Conservation (phyloP, 2,113 vertebrate species). For the Cephalopterus ornatus region DNA sequence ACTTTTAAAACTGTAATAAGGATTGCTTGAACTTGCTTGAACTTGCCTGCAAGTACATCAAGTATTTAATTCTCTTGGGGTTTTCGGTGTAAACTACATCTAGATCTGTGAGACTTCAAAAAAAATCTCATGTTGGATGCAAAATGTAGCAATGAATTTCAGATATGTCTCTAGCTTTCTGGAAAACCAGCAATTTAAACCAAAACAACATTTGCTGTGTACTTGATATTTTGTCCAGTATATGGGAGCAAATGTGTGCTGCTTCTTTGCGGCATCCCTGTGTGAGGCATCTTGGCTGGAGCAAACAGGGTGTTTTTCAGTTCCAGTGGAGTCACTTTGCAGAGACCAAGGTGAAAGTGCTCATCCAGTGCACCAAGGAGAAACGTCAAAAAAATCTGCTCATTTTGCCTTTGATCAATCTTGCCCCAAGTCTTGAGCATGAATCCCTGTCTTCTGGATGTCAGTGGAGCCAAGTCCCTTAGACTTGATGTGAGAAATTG, state of each 20-base stretch:
- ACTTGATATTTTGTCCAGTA: neutral
- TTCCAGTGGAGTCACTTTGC: neutral
- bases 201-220: neutral
- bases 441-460: neutral
- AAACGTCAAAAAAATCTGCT: neutral
- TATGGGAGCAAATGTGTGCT: neutral
- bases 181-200: neutral
- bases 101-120: neutral
- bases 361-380: neutral
- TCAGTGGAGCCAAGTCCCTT: neutral
- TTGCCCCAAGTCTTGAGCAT: neutral
- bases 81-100: neutral
- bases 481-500: neutral
- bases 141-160: neutral
- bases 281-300: neutral
- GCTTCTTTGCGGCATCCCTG: neutral
- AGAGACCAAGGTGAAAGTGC: neutral
- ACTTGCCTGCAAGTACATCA: neutral
- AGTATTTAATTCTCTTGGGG: neutral
- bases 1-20: neutral
- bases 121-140: neutral
- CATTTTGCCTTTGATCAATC: neutral
- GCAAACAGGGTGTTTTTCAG: accelerated
- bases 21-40: neutral
- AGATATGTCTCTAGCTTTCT: neutral